These are phyloP conservation scores for Prochilodus magdalenae DNA, from an alignment of 2,113 vertebrate genomes.

Conservation along the genomic window DNA sequence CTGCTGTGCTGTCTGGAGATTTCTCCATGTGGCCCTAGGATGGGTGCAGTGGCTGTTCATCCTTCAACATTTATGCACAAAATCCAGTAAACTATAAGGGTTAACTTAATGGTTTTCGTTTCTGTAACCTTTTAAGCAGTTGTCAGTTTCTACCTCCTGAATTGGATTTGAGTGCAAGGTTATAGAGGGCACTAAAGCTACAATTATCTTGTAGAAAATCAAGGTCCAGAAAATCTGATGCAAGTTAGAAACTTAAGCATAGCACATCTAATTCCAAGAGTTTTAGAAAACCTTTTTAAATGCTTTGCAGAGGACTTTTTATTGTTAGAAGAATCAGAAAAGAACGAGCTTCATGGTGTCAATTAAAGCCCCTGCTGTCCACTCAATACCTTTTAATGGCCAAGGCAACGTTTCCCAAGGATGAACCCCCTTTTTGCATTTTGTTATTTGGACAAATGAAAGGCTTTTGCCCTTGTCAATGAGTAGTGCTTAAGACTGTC, in stretches of 20 bases:
- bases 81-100: constrained; percentile 86
- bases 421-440: constrained; percentile 58
- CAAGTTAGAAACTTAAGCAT: constrained; percentile 72
- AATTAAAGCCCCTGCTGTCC: constrained; percentile 14
- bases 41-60: constrained; percentile 87
- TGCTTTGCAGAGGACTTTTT: constrained; percentile 25
- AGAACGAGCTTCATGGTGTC: background rate
- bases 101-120: constrained; percentile 80
- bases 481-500: constrained; percentile 20
- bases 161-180: constrained; percentile 85
- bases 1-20: constrained; percentile 82
- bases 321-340: background rate
- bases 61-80: constrained; percentile 79
- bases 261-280: constrained; percentile 69
- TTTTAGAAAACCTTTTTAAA: constrained; percentile 26
- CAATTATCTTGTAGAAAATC: constrained; percentile 31
- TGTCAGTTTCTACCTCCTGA: constrained; percentile 98
- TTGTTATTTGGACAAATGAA: constrained; percentile 31
- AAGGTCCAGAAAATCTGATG: constrained; percentile 28
- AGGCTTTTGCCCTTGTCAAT: constrained; percentile 55
- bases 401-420: background rate
- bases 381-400: constrained; percentile 13
- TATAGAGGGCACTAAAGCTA: constrained; percentile 63
- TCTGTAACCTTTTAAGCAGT: constrained; percentile 81
- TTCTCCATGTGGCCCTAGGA: constrained; percentile 88